Evolutionary conservation across 1,140 invertebrate genomes (phyloP), one percentile per base, ranked within the genome.

Genomic region (Musca vetustissima): DNA sequence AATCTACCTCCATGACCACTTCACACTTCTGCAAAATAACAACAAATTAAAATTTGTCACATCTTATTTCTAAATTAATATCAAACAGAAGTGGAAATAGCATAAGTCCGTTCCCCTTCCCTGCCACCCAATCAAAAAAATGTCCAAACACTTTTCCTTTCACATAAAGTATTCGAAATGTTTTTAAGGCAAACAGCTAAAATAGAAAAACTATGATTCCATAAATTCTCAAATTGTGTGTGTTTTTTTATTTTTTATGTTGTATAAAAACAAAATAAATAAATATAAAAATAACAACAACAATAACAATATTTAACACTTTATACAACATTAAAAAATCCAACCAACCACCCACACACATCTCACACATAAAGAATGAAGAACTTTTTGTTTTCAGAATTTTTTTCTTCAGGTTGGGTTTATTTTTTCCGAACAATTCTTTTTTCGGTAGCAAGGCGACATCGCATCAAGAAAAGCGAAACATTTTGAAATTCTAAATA

Each of bases 91-190:
- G n/a, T 14, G 24, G 28, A 32, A 2, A 24, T 13, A 22, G 4
- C 1, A 25, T 9, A 24, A 25, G 15, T 24, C 13, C 15, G 11
- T 21, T 55, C 15, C 55, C 55, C 55, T 28, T 8, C 28, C 28
- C 28, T 4, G 3, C 3, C 28, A 28, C 3, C 28, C 28, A 28
- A 4, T 8, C 28, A 3, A 28, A 28, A 28, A 28, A 59, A 59
- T 59, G 28, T 59, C 32, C 28, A 28, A 59, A 59, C 17, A 32
- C 55, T 59, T 59, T 59, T 59, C 55, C 55, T 59, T 59, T 59
- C 25, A 17, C 28, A 59, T 59, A 28, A 59, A 59, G 28, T 59
- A 59, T 59, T 28, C 32, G 1, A 28, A 28, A 28, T 28, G 28
- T 28, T 28, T 28, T 28, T 4, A 28, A 4, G 28, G 3, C 3